phyloP scores from a whole-genome alignment of 2,888 invertebrate genomes.

The Carpatolechia fugitivella region DNA sequence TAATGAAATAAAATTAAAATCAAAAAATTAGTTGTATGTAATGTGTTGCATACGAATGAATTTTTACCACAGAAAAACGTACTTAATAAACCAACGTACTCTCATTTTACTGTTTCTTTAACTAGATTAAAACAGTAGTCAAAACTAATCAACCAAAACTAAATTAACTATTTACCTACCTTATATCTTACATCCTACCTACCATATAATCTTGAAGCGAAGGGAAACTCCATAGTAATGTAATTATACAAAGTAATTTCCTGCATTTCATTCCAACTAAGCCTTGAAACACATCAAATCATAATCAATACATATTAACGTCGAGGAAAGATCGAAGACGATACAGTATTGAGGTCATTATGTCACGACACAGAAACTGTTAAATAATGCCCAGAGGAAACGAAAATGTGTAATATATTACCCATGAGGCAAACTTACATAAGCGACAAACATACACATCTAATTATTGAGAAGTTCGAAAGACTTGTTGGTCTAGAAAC shows the following conservation, averaged over 20 bases:
- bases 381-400: slow-evolving; percentile 6
- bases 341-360: background rate
- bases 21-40: too few species aligned
- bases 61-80: too few species aligned
- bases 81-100: too few species aligned
- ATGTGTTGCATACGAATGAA: too few species aligned
- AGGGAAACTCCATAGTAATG: slow-evolving; percentile 3
- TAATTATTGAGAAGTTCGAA: background rate
- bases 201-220: slow-evolving; percentile 1
- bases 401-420: background rate
- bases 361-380: slow-evolving; percentile 8
- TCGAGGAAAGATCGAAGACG: background rate
- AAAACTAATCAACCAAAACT: too few species aligned
- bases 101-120: too few species aligned
- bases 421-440: background rate
- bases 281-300: background rate
- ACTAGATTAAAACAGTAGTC: too few species aligned
- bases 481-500: background rate
- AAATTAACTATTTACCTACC: background rate
- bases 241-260: slow-evolving; percentile 1
- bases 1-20: too few species aligned
- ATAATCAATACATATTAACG: background rate
- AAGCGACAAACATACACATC: background rate
- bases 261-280: background rate
- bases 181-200: background rate